Percentiles rank a stretch among this genome's conserved stretches.
Evolutionary conservation across 2,888 invertebrate species (phyloP).

Genomic region (Argyra leucocephala): DNA sequence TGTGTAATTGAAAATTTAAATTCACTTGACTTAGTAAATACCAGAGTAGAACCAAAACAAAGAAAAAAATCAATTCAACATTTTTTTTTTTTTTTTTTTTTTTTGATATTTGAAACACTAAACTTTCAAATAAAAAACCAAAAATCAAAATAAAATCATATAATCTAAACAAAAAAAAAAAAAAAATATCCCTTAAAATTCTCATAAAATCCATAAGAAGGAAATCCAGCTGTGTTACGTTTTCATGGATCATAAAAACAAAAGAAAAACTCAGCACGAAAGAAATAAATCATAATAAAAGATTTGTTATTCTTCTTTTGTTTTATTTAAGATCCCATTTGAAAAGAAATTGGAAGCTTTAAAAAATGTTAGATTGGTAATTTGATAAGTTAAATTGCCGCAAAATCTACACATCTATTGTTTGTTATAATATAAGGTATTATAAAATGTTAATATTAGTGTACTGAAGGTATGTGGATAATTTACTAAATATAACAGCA

Average conservation of each 20-base stretch:
- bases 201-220: background rate
- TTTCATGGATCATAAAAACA: slow-evolving; percentile 2
- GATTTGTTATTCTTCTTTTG: background rate
- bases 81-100: background rate
- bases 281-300: background rate
- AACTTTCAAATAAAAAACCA: background rate
- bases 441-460: too few species aligned
- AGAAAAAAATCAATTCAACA: background rate
- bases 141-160: background rate
- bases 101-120: background rate
- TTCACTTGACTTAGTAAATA: too few species aligned
- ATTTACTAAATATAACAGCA: too few species aligned
- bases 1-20: too few species aligned
- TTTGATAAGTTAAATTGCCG: too few species aligned
- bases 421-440: too few species aligned
- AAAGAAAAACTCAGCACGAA: background rate
- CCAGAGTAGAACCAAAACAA: too few species aligned
- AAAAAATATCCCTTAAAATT: background rate
- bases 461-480: too few species aligned
- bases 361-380: too few species aligned
- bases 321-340: slow-evolving; percentile 7
- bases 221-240: background rate
- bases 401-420: too few species aligned
- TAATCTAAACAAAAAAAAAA: too few species aligned
- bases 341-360: background rate